These are phyloP conservation scores for Cyphomyrus discorhynchus DNA, from an alignment of 2,113 vertebrate genomes.

Conservation along the genomic window DNA sequence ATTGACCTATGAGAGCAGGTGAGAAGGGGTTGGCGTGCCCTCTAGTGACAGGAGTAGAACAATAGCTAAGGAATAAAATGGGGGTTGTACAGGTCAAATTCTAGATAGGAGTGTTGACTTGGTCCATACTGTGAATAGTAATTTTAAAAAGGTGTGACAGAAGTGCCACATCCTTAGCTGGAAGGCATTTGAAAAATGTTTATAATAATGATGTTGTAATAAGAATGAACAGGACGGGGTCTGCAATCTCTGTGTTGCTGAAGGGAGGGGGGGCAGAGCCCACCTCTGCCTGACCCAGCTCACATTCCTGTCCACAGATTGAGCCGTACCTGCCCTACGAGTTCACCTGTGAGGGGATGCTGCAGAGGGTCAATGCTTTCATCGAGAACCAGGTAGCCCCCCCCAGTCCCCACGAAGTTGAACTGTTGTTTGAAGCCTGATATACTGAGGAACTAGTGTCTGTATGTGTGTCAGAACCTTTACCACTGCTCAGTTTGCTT, in stretches of 20 bases:
- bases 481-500: not conserved
- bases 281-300: not conserved
- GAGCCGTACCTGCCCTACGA: conserved; percentile 96
- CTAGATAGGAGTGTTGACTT: not conserved
- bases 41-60: not conserved
- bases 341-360: conserved; percentile 97
- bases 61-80: not conserved
- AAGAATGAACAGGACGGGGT: not conserved
- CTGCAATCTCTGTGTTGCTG: not conserved
- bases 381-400: conserved; percentile 87
- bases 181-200: not conserved
- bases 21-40: not conserved
- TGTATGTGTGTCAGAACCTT: not conserved
- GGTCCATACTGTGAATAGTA: not conserved
- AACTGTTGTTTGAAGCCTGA: not conserved
- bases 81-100: not conserved
- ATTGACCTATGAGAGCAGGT: not conserved
- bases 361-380: conserved; percentile 93
- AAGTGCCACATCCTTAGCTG: not conserved
- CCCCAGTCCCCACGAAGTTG: not conserved
- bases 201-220: not conserved
- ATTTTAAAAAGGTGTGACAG: not conserved
- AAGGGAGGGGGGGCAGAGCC: not conserved
- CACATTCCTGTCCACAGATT: conserved; percentile 58
- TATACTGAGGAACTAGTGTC: not conserved